Evolutionary conservation across 2,797 vertebrate genomes (phyloP), one percentile per base, ranked within the genome.

Genomic region (Semaprochilodus insignis): DNA sequence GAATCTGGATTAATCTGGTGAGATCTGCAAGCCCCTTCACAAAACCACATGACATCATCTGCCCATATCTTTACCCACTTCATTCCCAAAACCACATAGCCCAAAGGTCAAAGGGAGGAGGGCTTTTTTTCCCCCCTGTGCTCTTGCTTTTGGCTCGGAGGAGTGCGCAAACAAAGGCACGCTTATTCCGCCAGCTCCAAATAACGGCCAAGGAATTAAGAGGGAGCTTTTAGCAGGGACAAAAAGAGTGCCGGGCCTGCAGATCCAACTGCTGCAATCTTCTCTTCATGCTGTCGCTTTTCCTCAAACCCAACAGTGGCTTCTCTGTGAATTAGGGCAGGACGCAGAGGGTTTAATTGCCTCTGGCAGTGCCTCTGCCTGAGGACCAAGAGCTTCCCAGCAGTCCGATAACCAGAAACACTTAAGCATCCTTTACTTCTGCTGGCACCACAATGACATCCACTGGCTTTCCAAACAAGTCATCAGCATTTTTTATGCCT

Each of bases 131-230:
- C 70, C 8, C 40, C 8, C 8, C 48, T 74, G n/a, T 80, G 27
- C 65, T 75, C 59, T 81, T 67, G 55, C 62, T 81, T 75, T 65
- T 54, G 51, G 62, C 40, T 73, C 66, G 25, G 55, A 73, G 44
- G 36, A 67, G 63, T 77, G 36, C 31, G 60, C 78, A 88, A 81
- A 89, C 88, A 89, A 86, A 88, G 78, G 75, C 81, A 85, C 67
- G 63, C 81, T 85, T 87, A 86, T 85, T 83, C 25, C 54, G 77
- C 60, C 57, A 82, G 55, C 77, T 74, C 75, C 65, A 76, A 86
- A 71, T 48, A 82, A 79, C 23, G 40, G 78, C 69, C 78, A 78
- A 83, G 67, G 78, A 88, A 81, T 85, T 70, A 80, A 54, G 75
- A 27, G 75, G 34, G 34, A 62, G 60, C 54, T 85, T 82, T 83